Conservation (phyloP, 2,888 invertebrate genomes). For the Nymphalis urticae region DNA sequence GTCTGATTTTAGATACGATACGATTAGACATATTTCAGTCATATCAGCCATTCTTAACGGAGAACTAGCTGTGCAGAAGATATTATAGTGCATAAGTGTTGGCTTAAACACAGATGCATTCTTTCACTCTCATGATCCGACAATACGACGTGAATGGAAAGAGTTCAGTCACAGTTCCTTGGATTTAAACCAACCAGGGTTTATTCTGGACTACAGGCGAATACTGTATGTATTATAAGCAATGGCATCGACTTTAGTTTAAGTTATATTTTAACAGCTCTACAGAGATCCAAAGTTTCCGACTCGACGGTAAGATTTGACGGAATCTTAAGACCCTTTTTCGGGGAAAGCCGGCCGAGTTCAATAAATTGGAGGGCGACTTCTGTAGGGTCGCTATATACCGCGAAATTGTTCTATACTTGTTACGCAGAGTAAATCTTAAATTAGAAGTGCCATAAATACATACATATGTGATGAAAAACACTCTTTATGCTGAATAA, state of each 20-base stretch:
- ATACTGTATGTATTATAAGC: too few species aligned
- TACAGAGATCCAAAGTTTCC: slow-evolving; percentile 45
- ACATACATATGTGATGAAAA: neutral
- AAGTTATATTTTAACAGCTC: slow-evolving; percentile 42
- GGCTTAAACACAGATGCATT: too few species aligned
- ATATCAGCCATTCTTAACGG: too few species aligned
- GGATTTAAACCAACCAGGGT: too few species aligned
- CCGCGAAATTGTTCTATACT: slow-evolving; percentile 45
- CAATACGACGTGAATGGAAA: too few species aligned
- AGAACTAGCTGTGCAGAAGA: too few species aligned
- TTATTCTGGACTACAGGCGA: too few species aligned
- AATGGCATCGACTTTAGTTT: neutral
- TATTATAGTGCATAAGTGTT: too few species aligned
- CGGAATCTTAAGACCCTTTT: slow-evolving; percentile 71
- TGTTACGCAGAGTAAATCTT: neutral
- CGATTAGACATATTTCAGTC: too few species aligned
- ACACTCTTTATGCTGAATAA: neutral
- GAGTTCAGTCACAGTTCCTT: too few species aligned
- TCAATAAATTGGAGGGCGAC: slow-evolving; percentile 75
- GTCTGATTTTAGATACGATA: too few species aligned
- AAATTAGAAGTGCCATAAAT: neutral
- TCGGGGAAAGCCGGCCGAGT: slow-evolving; percentile 66
- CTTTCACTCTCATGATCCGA: too few species aligned
- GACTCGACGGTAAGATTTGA: slow-evolving; percentile 51
- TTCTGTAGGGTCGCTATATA: slow-evolving; percentile 39